These are phyloP conservation scores for Herpetotheres cachinnans DNA, from an alignment of 2,113 vertebrate genomes.

Conservation along the genomic window DNA sequence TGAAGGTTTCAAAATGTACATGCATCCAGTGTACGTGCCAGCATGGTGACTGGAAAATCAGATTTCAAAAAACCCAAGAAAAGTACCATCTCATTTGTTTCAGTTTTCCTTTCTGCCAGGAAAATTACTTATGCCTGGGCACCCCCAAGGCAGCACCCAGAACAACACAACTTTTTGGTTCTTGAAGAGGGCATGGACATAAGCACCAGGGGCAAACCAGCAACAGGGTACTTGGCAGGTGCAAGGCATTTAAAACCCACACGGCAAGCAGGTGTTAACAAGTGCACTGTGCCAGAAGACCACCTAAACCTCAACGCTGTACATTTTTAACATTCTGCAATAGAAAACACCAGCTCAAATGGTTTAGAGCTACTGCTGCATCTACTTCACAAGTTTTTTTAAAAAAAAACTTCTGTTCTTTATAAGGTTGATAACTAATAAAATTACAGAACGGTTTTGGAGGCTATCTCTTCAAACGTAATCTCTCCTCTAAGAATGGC, in stretches of 20 bases:
- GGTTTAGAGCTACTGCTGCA: background rate
- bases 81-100: background rate
- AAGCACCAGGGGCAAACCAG: accelerated
- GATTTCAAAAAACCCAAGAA: background rate
- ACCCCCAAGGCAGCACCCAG: background rate
- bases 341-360: background rate
- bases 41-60: background rate
- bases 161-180: background rate
- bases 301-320: background rate
- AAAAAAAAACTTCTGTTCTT: background rate
- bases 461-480: background rate
- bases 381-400: background rate
- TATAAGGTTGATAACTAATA: background rate
- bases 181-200: background rate
- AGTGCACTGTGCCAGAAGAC: background rate
- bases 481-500: background rate
- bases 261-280: accelerated
- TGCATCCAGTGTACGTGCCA: accelerated
- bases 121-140: background rate
- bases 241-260: background rate
- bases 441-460: no score
- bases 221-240: background rate
- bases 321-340: background rate
- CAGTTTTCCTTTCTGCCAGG: background rate
- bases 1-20: background rate